phyloP scores from a whole-genome alignment of 2,888 invertebrate genomes.

The Tryphoninae sp. region DNA sequence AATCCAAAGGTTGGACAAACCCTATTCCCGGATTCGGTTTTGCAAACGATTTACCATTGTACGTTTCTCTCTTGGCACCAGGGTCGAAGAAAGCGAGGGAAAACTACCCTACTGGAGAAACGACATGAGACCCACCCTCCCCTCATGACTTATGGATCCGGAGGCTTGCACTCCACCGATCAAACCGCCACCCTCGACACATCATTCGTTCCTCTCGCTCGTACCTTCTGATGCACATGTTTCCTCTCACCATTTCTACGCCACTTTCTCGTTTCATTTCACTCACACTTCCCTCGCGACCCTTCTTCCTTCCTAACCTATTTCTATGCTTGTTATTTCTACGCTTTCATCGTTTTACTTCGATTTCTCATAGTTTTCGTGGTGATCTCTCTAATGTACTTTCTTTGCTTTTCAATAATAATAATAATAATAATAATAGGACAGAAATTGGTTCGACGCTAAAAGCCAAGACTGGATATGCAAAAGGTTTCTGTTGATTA shows the following conservation, averaged over 20 bases:
- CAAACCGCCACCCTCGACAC: slow-evolving; percentile 57
- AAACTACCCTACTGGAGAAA: slow-evolving; percentile 55
- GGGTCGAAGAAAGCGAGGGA: slow-evolving; percentile 26
- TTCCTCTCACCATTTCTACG: slow-evolving; percentile 12
- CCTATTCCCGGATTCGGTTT: slow-evolving; percentile 13
- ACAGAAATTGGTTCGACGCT: no score
- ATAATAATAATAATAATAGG: no score
- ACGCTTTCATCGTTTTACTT: neutral
- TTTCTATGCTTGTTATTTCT: neutral
- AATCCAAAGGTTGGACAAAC: slow-evolving; percentile 23
- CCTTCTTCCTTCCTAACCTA: slow-evolving; percentile 8
- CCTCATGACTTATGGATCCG: slow-evolving; percentile 76
- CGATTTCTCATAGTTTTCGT: neutral
- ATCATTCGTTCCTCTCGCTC: slow-evolving; percentile 32
- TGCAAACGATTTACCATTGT: neutral
- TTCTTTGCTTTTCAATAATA: neutral
- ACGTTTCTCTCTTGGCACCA: neutral
- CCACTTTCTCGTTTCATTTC: slow-evolving; percentile 42
- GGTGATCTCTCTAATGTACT: neutral
- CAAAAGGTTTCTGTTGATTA: no score
- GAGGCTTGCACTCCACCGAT: slow-evolving; percentile 70
- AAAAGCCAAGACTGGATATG: no score
- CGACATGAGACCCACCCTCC: slow-evolving; percentile 44
- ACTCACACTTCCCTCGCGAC: slow-evolving; percentile 10
- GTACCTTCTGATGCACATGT: slow-evolving; percentile 46